Percentiles rank a stretch among this genome's conserved stretches.
Evolutionary conservation across 2,888 invertebrate species (phyloP).

Genomic region (Rhingia rostrata): DNA sequence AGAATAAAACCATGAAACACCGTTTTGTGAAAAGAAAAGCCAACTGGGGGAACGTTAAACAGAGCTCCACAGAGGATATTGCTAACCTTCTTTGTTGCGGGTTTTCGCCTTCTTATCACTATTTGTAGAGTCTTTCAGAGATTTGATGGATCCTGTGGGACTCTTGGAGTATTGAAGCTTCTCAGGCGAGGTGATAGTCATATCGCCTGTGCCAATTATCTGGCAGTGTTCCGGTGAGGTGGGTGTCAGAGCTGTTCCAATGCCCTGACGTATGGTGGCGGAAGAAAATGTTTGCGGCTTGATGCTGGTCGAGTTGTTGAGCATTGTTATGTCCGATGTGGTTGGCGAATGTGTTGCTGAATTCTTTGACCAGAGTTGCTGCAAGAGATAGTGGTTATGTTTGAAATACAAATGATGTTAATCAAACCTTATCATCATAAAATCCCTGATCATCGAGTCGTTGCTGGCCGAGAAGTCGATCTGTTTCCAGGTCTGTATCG

Average conservation of each 20-base stretch:
- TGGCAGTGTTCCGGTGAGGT: constrained; percentile 81
- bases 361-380: constrained; percentile 79
- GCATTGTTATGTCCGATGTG: constrained; percentile 76
- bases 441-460: constrained; percentile 95
- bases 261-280: constrained; percentile 82
- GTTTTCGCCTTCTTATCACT: constrained; percentile 81
- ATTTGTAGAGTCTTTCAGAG: constrained; percentile 83
- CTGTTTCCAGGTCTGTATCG: constrained; percentile 99
- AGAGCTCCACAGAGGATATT: not conserved
- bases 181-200: constrained; percentile 80
- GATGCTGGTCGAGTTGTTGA: constrained; percentile 76
- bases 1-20: constrained; percentile 47
- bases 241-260: constrained; percentile 81
- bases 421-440: constrained; percentile 87
- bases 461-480: constrained; percentile 96
- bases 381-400: constrained; percentile 9
- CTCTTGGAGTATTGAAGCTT: constrained; percentile 83
- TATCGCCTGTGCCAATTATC: constrained; percentile 79
- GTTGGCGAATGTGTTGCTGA: constrained; percentile 77
- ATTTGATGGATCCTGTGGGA: constrained; percentile 84
- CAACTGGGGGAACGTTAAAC: constrained; percentile 29
- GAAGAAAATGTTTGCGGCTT: constrained; percentile 80
- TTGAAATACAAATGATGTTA: not conserved
- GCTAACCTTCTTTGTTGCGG: constrained; percentile 83
- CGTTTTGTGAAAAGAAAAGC: constrained; percentile 32